Conservation (phyloP, 2,113 vertebrate species). For the Eidolon helvum region DNA sequence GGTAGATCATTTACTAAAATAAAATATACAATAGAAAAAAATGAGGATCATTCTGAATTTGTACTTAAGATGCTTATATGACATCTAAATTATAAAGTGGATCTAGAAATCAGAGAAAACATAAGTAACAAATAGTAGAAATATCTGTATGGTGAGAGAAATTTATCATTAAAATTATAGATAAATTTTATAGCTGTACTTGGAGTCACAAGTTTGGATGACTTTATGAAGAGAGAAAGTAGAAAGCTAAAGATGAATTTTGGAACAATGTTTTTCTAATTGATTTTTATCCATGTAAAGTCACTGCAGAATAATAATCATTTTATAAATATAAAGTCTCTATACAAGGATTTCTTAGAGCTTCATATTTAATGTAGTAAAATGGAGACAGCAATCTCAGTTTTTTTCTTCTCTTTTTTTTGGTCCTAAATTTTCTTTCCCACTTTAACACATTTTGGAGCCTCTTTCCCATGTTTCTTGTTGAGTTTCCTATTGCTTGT, state of each 20-base stretch:
- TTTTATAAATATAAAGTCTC: not conserved
- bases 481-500: not conserved
- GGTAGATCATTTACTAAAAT: not conserved
- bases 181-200: not conserved
- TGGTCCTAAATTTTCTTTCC: not conserved
- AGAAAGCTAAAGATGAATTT: not conserved
- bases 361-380: not conserved
- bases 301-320: not conserved
- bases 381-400: not conserved
- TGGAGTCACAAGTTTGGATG: not conserved
- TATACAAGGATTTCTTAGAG: not conserved
- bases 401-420: not conserved
- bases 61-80: not conserved
- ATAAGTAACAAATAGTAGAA: not conserved
- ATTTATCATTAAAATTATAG: not conserved
- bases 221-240: not conserved
- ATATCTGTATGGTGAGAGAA: not conserved
- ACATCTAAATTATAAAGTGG: not conserved
- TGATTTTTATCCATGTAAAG: not conserved
- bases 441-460: not conserved
- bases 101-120: slow-evolving; percentile 4
- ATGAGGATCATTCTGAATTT: not conserved
- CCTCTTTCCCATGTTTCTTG: not conserved
- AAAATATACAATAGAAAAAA: not conserved
- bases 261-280: not conserved